Conservation (phyloP, 2,797 vertebrate genomes). For the Danionella dracula region DNA sequence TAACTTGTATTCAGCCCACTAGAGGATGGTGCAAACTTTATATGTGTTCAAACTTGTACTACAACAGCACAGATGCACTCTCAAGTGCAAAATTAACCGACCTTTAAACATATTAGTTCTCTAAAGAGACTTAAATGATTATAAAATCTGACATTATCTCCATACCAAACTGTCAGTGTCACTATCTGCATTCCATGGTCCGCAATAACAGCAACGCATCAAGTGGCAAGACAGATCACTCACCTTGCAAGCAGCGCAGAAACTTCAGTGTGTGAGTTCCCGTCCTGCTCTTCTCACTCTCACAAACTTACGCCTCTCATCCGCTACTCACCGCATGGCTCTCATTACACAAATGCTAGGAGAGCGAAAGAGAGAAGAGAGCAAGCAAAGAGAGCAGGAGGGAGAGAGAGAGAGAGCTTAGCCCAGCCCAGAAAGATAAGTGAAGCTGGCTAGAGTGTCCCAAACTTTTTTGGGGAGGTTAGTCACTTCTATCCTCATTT, state of each 20-base stretch:
- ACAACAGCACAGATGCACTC: too few species aligned
- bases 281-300: slow-evolving; percentile 45
- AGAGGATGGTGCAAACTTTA: too few species aligned
- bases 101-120: not conserved
- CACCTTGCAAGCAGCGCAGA: slow-evolving; percentile 60
- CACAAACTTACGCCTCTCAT: slow-evolving; percentile 65
- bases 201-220: slow-evolving; percentile 25
- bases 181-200: not conserved
- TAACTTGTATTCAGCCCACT: too few species aligned
- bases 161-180: not conserved
- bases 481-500: not conserved
- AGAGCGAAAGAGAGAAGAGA: slow-evolving; percentile 47
- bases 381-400: slow-evolving; percentile 47
- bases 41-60: not conserved
- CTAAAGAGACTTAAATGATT: too few species aligned
- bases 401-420: slow-evolving; percentile 52
- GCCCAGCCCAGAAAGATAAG: slow-evolving; percentile 61
- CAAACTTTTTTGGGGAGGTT: slow-evolving; percentile 30
- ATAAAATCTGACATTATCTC: not conserved
- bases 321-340: slow-evolving; percentile 63
- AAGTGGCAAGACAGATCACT: slow-evolving; percentile 45
- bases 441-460: slow-evolving; percentile 46
- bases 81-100: slow-evolving; percentile 9
- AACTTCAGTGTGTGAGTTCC: slow-evolving; percentile 52
- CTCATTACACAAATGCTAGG: slow-evolving; percentile 59